Base-by-base conservation (phyloP, 1,140 invertebrate genomes). In the Polyergus mexicanus region DNA sequence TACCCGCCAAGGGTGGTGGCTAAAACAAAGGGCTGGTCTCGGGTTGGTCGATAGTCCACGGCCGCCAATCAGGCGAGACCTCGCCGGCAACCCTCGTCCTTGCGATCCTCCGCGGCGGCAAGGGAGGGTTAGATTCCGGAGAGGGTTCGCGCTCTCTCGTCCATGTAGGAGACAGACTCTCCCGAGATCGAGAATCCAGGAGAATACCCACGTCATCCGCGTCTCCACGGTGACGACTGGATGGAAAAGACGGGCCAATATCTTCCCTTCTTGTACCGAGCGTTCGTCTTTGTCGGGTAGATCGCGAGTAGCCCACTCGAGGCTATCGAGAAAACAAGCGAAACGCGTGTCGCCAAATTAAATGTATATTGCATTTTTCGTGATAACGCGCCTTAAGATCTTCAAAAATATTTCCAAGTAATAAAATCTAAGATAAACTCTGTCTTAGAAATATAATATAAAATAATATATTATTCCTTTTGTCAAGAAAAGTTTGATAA, bases 11-110 rank as follows among this genome's bases (percentile, higher is more conserved):
- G 93, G 94, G 92, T 94, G 94, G 92, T 93, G 92, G 93, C 92
- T 95, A 94, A 95, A 94, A 94, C 94, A 95, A 95, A 95, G 90
- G 89, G 91, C 88, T 87, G 92, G 91, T 92, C 92, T 90, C 90
- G 90, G 93, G 93, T 93, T 95, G 94, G 94, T 95, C 94, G 94
- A 95, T 95, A 94, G 94, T 93, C 91, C 90, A 90, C 89, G 80
- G 89, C 90, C 93, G 93, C 94, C 94, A 95, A 95, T 95, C 93
- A 93, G 93, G 93, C 93, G 92, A 92, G 91, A 92, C 91, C 91
- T 90, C 88, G 90, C 88, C 88, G 88, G 68, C 89, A 88, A 91
- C 93, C 93, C 92, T 93, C 92, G 91, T 90, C 89, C 88, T 90
- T 90, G 93, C 92, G 89, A 93, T 83, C 91, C 92, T 93, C 90